Evolutionary conservation across 2,113 vertebrate species (phyloP).

Genomic region (Scolopax mira): DNA sequence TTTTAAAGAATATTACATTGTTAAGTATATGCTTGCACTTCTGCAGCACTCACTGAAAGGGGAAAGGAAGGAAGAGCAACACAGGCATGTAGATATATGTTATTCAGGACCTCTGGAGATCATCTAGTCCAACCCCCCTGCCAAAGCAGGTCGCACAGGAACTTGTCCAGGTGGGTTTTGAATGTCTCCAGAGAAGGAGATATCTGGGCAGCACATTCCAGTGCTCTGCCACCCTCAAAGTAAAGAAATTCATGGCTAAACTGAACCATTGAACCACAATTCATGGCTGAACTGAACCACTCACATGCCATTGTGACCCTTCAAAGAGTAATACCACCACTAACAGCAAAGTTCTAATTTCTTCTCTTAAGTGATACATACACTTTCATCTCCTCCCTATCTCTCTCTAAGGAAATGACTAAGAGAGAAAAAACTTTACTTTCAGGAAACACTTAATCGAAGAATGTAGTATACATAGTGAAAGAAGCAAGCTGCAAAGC

Average conservation of each 20-base stretch:
- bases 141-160: too few species aligned
- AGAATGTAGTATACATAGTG: fast-evolving
- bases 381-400: neutral
- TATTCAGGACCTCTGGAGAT: neutral
- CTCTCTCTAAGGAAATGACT: neutral
- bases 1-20: neutral
- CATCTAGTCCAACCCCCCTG: too few species aligned
- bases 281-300: neutral
- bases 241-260: too few species aligned
- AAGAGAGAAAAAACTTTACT: neutral
- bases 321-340: neutral
- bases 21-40: neutral
- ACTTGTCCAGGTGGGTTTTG: too few species aligned
- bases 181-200: too few species aligned
- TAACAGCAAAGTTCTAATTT: neutral
- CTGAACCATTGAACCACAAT: neutral
- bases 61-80: neutral
- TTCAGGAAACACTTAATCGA: neutral
- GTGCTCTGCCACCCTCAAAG: too few species aligned
- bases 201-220: too few species aligned
- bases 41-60: neutral
- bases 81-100: neutral
- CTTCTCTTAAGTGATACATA: neutral
- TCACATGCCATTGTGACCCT: neutral
- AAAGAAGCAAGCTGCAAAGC: neutral